Base-by-base conservation (phyloP, 2,797 vertebrate genomes). In the Bovichtus diacanthus region DNA sequence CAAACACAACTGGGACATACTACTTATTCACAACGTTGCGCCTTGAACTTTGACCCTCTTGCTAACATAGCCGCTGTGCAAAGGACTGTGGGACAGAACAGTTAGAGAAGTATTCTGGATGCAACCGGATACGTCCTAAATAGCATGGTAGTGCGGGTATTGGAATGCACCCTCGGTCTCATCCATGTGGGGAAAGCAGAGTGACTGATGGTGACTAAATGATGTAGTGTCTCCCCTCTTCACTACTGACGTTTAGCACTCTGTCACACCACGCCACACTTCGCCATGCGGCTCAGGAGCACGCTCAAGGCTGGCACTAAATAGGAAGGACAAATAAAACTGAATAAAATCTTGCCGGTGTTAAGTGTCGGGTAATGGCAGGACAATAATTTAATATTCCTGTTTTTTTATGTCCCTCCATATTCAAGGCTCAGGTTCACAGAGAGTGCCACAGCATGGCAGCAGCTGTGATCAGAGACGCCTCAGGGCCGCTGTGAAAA, bases 311-410 rank as follows among this genome's bases (percentile, higher is more conserved):
- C 84, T 73, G 68, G 66, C 78, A 82, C 87, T 90, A 89, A 90
- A 92, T 89, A 93, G 81, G 72, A 72, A 87, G 71, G 81, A 83
- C 78, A 88, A 90, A 93, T 78, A 87, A 82, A 80, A 84, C 27
- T 53, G 46, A 44, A 70, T 66, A 73, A 69, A 80, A 74, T 21
- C 39, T 58, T 59, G 55, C 29, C 19, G n/a, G 67, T 77, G 59
- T 56, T 76, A 76, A n/a, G 72, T 2, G 5, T 55, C 59, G 76
- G 78, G 64, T 78, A 84, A 89, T 85, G 71, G 41, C 34, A 47
- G 38, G 64, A 84, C 80, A 81, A 84, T 88, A 90, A 87, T 77
- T 80, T 87, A 71, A 69, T 67, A 36, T 67, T 70, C 27, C 55
- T 49, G 29, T 67, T 70, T 75, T n/a, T 85, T 81, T 73, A 70